Base-by-base conservation (phyloP, 2,888 invertebrate species). In the Amorpha juglandis region DNA sequence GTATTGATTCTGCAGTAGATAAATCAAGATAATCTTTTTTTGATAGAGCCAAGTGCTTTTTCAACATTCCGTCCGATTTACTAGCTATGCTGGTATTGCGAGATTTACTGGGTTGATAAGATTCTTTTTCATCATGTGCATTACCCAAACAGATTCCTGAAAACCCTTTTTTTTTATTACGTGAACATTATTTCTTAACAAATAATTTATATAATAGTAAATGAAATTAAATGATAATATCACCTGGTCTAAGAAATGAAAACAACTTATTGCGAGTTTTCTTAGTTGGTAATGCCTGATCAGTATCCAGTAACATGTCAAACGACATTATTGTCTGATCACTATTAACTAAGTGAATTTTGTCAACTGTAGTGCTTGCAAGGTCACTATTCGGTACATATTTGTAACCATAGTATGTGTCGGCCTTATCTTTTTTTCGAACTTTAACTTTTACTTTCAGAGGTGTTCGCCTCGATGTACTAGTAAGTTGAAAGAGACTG, bases 291-390 rank as follows among this genome's bases (percentile, higher is more conserved):
- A 80, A 82, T 64, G 81, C 78, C n/a, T 70, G 74, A 69, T 86
- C 81, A 21, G 80, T 72, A 72, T 89, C 88, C 83, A 89, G 81
- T 6, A 84, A 73, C 42, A 92, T 77, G 72, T 90, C 83, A 67
- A 92, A 92, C 1, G 89, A 88, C 80, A 90, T 83, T 33, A 92
- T 88, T 21, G 91, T 92, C 70, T 86, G 89, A 64, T 91, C 88
- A 70, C 92, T 92, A 67, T 79, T 87, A 6, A 86, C 81, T 6
- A 86, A 70, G 35, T 83, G 77, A 62, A 90, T 73, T 70, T 80
- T 84, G 68, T 87, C 81, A 8, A 75, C 70, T 8, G 65, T 52
- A 12, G 70, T 71, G 14, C 73, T 69, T 6, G 72, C 66, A 19
- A 12, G 12, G 51, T 70, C 66, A 42, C 74, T 67, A 68, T 81